phyloP scores from a whole-genome alignment of 1,140 invertebrate genomes.

The Tyrophagus putrescentiae region DNA sequence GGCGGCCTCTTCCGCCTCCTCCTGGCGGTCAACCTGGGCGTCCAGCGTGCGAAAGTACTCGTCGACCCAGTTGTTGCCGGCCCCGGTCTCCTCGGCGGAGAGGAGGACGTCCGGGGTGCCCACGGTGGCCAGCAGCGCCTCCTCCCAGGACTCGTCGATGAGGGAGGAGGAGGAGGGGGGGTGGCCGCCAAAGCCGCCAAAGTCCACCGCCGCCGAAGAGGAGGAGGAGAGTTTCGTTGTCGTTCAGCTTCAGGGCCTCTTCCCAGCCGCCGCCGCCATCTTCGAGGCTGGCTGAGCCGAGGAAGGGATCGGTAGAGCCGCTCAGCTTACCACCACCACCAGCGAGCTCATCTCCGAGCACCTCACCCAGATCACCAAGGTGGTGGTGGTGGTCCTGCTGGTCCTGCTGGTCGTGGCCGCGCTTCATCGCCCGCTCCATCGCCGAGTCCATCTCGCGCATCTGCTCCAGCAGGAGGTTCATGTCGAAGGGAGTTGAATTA shows the following conservation, averaged over 20 bases:
- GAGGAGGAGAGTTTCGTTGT: neutral
- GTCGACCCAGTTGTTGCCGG: conserved; percentile 30
- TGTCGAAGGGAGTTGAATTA: neutral
- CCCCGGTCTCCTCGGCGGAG: neutral
- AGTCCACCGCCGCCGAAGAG: neutral
- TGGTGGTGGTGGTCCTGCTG: too few species aligned
- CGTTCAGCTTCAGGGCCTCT: too few species aligned
- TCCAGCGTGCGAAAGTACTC: conserved; percentile 29
- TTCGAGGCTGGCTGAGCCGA: too few species aligned
- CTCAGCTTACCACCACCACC: neutral
- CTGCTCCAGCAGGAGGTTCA: neutral
- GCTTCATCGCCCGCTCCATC: too few species aligned
- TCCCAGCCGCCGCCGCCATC: too few species aligned
- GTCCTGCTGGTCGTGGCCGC: too few species aligned
- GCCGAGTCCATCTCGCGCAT: conserved; percentile 4
- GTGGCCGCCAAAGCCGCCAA: neutral
- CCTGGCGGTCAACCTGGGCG: neutral
- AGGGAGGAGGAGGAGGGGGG: neutral
- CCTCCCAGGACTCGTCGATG: neutral
- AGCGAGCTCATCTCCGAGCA: too few species aligned
- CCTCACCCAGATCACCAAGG: too few species aligned
- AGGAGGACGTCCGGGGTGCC: neutral
- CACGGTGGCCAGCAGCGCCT: neutral
- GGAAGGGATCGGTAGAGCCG: too few species aligned
- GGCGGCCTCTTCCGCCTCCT: neutral